phyloP scores from a whole-genome alignment of 2,113 vertebrate genomes.

The Philantomba maxwellii region DNA sequence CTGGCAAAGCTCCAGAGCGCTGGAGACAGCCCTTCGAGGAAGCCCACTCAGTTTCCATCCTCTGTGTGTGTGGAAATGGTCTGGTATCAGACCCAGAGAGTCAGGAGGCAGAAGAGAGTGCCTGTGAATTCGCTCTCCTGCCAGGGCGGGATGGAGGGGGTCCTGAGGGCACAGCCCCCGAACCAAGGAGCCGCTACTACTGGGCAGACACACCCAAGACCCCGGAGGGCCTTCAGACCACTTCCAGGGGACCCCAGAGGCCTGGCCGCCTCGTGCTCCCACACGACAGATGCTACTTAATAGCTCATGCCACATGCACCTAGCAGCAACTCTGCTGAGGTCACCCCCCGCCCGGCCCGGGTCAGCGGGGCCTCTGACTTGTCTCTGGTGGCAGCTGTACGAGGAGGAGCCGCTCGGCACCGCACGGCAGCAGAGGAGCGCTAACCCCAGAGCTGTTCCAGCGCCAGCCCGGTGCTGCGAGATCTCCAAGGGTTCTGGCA shows the following conservation, averaged over 20 bases:
- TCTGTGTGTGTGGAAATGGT: neutral
- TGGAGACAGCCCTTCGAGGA: neutral
- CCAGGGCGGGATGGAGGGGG: neutral
- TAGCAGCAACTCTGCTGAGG: neutral
- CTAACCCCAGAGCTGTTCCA: neutral
- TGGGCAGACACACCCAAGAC: neutral
- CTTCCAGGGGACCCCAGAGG: neutral
- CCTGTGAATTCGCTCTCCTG: neutral
- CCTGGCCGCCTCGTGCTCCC: neutral
- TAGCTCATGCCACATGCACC: neutral
- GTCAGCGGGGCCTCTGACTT: neutral
- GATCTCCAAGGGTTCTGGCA: neutral
- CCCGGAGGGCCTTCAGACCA: neutral
- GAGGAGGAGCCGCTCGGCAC: accelerated
- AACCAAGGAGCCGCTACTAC: neutral
- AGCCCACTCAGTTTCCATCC: neutral
- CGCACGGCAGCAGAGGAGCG: accelerated
- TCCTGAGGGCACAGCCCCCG: no score
- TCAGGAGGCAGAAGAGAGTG: neutral
- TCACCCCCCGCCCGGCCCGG: neutral
- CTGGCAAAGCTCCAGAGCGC: neutral
- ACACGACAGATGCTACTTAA: neutral
- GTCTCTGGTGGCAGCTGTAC: accelerated
- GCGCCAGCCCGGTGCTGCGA: neutral
- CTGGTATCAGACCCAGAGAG: neutral